Evolutionary conservation across 2,113 vertebrate species (phyloP).

Genomic region (Pogona vitticeps): DNA sequence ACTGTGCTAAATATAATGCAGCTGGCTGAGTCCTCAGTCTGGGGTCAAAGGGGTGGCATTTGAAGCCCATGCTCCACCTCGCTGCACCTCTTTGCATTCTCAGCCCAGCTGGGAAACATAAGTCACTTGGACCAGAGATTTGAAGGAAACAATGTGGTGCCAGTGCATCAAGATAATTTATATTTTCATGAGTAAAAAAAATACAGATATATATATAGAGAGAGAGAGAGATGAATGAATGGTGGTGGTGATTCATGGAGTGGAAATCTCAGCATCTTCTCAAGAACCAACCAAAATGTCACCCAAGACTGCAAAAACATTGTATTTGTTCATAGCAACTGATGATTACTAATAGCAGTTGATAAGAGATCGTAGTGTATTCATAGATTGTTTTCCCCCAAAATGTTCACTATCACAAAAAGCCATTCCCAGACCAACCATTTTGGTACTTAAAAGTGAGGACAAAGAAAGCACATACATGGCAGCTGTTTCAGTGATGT

Average conservation of each 20-base stretch:
- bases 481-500: no score
- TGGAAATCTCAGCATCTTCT: background rate
- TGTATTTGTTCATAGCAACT: background rate
- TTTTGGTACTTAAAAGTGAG: background rate
- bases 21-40: conserved; percentile 16
- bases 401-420: background rate
- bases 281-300: background rate
- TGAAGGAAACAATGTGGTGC: background rate
- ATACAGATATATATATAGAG: background rate
- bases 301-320: background rate
- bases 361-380: no score
- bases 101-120: background rate
- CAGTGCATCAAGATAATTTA: background rate
- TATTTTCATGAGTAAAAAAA: background rate
- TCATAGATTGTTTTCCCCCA: background rate
- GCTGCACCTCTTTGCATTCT: background rate
- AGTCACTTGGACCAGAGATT: background rate
- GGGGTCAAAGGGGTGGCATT: conserved; percentile 14
- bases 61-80: background rate
- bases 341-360: background rate
- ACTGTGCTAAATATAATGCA: conserved; percentile 35
- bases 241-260: no score
- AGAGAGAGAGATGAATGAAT: no score
- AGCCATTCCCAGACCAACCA: background rate
- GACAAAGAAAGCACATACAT: no score